Percentiles rank a stretch among this genome's conserved stretches.
phyloP scores from a whole-genome alignment of 2,888 invertebrate species.

The Resseliella maxima region DNA sequence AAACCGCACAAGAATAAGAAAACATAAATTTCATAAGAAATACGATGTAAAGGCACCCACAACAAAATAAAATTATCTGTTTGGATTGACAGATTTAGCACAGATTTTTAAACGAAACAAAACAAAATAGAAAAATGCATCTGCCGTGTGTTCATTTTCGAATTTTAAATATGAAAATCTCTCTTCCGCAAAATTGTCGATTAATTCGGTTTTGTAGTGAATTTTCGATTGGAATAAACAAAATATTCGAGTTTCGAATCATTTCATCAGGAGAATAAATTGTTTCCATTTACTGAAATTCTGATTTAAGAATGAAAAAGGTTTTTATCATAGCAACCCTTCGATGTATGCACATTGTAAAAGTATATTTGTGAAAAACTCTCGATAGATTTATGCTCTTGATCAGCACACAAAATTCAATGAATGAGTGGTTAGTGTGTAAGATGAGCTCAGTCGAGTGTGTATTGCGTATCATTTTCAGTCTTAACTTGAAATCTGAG shows the following conservation, averaged over 20 bases:
- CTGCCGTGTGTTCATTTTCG: not conserved
- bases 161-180: not conserved
- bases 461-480: constrained; percentile 39
- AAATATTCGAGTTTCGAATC: too few relatives aligned
- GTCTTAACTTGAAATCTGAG: not conserved
- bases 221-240: too few relatives aligned
- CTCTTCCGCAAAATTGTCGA: not conserved
- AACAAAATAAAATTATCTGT: not conserved
- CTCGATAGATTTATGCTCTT: not conserved
- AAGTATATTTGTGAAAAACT: not conserved
- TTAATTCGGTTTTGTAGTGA: not conserved
- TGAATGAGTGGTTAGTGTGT: not conserved
- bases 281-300: too few relatives aligned
- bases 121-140: not conserved
- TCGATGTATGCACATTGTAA: not conserved
- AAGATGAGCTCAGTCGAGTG: not conserved
- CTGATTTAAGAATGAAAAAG: not conserved
- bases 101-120: not conserved
- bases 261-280: too few relatives aligned
- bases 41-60: not conserved
- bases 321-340: not conserved
- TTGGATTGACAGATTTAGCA: constrained; percentile 1
- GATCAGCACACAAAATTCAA: not conserved
- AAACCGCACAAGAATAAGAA: not conserved
- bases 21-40: not conserved